A percentile compares a stretch with the other conserved stretches of the same genome.
These are phyloP conservation scores for Caerostris darwini DNA, from an alignment of 1,140 invertebrate genomes.

Conservation along the genomic window DNA sequence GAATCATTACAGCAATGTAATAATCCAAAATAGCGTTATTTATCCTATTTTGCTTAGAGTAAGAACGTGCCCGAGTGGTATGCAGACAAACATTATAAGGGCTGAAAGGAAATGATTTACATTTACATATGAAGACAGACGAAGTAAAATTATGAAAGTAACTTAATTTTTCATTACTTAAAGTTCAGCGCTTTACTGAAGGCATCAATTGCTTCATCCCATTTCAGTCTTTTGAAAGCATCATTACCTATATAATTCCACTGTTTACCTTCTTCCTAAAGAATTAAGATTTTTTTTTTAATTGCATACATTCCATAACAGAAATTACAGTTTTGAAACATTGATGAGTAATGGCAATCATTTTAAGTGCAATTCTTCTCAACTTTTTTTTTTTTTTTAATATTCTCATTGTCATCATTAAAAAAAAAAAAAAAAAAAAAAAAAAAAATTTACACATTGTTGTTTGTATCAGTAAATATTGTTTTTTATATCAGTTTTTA, in stretches of 20 bases:
- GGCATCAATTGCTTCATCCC: background rate
- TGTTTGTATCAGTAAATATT: too few species aligned
- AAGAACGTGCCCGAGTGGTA: background rate
- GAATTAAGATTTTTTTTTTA: too few species aligned
- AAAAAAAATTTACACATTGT: too few species aligned
- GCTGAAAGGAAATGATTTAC: background rate
- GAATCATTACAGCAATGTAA: background rate
- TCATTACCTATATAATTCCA: background rate
- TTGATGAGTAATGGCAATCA: too few species aligned
- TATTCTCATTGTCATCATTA: too few species aligned
- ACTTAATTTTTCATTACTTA: background rate
- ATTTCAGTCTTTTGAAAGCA: background rate
- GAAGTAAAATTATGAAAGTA: background rate
- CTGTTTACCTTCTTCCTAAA: background rate
- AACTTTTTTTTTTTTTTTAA: too few species aligned
- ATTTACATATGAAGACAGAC: background rate
- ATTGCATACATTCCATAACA: too few species aligned
- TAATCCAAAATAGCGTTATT: slow-evolving; percentile 30
- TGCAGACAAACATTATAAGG: background rate
- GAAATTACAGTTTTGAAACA: too few species aligned
- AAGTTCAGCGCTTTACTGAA: background rate
- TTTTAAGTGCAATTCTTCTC: too few species aligned
- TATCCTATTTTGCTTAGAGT: background rate
- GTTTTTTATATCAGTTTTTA: too few species aligned
- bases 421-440: too few species aligned